phyloP scores from a whole-genome alignment of 2,888 invertebrate genomes.

The Phyllotreta cruciferae region DNA sequence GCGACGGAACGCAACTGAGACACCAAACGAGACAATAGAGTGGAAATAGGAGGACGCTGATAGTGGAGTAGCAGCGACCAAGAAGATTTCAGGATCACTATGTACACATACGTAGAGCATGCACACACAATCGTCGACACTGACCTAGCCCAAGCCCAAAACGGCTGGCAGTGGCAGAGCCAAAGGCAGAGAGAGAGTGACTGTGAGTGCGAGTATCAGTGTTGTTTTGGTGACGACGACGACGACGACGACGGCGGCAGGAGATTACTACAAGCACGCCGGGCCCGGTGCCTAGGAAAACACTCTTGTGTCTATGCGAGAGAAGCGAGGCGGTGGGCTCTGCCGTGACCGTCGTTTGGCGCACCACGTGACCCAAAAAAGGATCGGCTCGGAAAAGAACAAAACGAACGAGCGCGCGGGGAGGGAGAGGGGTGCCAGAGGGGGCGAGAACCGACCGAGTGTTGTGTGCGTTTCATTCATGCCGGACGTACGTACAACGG shows the following conservation, averaged over 20 bases:
- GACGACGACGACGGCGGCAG: constrained; percentile 34
- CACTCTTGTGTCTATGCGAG: constrained; percentile 14
- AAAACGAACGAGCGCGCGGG: constrained; percentile 16
- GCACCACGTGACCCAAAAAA: constrained; percentile 48
- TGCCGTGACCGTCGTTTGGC: constrained; percentile 33
- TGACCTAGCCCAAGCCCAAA: constrained; percentile 36
- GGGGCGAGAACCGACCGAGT: neutral
- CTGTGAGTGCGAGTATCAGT: neutral
- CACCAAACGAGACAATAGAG: too few species aligned
- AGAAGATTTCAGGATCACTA: too few species aligned
- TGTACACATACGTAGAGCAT: too few species aligned
- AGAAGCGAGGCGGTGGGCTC: neutral
- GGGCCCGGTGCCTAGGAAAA: constrained; percentile 1
- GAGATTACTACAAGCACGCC: neutral
- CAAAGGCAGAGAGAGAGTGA: too few species aligned
- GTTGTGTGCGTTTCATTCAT: constrained; percentile 31
- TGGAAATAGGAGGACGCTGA: too few species aligned
- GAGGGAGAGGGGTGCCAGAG: constrained; percentile 36
- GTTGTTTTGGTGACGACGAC: neutral
- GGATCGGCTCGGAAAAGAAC: constrained; percentile 26
- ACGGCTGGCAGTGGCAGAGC: constrained; percentile 15
- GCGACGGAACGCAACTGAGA: too few species aligned
- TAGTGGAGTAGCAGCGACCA: too few species aligned
- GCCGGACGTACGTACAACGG: constrained; percentile 22
- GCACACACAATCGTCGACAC: constrained; percentile 31